A percentile compares a stretch with the other conserved stretches of the same genome.
phyloP scores from a whole-genome alignment of 2,888 invertebrate genomes.

The Sphaerolaimus hirsutus region DNA sequence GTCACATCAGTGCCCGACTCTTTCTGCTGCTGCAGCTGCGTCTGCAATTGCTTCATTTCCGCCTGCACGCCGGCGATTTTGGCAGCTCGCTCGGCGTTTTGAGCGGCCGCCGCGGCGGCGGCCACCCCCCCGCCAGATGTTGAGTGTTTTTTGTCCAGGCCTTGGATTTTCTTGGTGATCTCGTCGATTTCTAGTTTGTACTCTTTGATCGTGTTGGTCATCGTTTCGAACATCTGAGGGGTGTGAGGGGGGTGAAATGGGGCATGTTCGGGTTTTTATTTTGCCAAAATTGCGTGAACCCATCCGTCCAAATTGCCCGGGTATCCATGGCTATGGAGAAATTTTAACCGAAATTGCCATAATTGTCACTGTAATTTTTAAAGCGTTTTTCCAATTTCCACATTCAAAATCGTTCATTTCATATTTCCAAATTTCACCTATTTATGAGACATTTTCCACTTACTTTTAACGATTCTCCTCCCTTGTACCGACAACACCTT shows the following conservation, averaged over 20 bases:
- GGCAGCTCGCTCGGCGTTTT: neutral
- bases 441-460: no score
- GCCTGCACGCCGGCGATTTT: neutral
- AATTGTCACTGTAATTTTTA: no score
- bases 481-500: no score
- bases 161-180: constrained; percentile 6
- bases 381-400: no score
- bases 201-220: constrained; percentile 57
- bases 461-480: no score
- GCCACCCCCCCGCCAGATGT: constrained; percentile 21
- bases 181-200: constrained; percentile 38
- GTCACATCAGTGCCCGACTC: constrained; percentile 22
- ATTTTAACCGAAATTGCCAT: no score
- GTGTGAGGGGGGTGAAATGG: neutral
- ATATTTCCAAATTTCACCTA: no score
- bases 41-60: neutral
- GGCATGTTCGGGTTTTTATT: no score
- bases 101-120: neutral
- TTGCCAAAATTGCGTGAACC: no score
- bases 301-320: no score
- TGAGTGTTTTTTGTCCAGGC: neutral
- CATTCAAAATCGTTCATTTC: no score
- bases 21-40: neutral
- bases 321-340: no score
- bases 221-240: constrained; percentile 37